Conservation (phyloP, 2,113 vertebrate genomes). For the Xiphophorus hellerii region DNA sequence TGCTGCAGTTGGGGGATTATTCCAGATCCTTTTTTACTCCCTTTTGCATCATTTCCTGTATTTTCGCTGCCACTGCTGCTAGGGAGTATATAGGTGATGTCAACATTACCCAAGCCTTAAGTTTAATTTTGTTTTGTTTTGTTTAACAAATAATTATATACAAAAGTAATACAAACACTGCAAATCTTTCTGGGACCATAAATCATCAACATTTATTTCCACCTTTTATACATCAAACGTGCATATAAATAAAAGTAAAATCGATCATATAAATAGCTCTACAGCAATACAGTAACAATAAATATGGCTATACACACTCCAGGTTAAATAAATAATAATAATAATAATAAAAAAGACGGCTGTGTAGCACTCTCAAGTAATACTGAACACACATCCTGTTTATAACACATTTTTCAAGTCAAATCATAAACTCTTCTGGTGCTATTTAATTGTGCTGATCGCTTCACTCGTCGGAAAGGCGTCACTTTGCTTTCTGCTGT, state of each 20-base stretch:
- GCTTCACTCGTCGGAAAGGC: slow-evolving; percentile 9
- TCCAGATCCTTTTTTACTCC: slow-evolving; percentile 2
- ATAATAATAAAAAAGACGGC: slow-evolving; percentile 43
- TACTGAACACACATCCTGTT: slow-evolving; percentile 43
- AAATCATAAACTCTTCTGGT: slow-evolving; percentile 19
- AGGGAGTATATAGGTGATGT: background rate
- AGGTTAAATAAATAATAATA: slow-evolving; percentile 46
- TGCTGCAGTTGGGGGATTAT: slow-evolving; percentile 8
- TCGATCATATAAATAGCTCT: slow-evolving; percentile 69
- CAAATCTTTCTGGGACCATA: slow-evolving; percentile 48
- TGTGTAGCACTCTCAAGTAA: slow-evolving; percentile 45
- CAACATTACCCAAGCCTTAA: background rate
- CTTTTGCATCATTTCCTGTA: slow-evolving; percentile 6
- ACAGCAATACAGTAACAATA: slow-evolving; percentile 72
- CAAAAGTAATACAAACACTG: background rate
- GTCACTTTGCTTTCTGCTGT: slow-evolving; percentile 41
- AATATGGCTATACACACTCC: slow-evolving; percentile 73
- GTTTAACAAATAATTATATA: background rate
- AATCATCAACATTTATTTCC: slow-evolving; percentile 75
- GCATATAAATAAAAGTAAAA: slow-evolving; percentile 73
- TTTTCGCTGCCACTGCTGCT: background rate
- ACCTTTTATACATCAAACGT: slow-evolving; percentile 76
- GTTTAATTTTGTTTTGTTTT: background rate
- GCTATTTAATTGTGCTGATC: slow-evolving; percentile 31
- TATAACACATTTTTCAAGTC: slow-evolving; percentile 26